Base-by-base conservation (phyloP, 2,888 invertebrate genomes). In the Cheilosia vulpina region DNA sequence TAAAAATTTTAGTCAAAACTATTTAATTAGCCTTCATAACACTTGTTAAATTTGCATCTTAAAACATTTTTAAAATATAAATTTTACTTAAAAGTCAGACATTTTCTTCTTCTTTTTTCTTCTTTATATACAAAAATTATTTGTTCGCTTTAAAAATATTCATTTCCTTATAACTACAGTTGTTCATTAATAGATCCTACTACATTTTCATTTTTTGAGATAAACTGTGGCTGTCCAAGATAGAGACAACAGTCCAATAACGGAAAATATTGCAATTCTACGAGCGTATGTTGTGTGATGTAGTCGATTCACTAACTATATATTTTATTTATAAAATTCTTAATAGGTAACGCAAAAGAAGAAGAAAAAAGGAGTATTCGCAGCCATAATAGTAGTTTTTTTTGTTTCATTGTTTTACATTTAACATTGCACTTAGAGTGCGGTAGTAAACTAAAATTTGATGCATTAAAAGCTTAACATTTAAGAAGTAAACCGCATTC, bases 401-500 rank as follows among this genome's bases (percentile, higher is more conserved):
- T 65, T 45, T 65, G n/a, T 87, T 85, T 75, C 66, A 69, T 71
- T 77, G 47, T 24, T 62, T 11, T 9, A 13, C 41, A 19, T 72
- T 43, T 53, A 68, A 73, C 62, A 69, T 55, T 75, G 68, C 73
- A 65, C 78, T 78, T 57, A 65, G 41, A 71, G 38, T 82, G 60
- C 87, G 66, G 41, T 79, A 68, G 69, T 81, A 82, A 73, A 81
- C 62, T 79, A 63, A 73, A 65, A 68, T 55, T 66, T 53, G 24
- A 77, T 82, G 77, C 77, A 77, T 77, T 77, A 57, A 50, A 69
- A 80, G 84, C 71, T 58, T 71, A 71, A 84, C 41, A 66, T 84
- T 84, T 81, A 78, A 72, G 77, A 75, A 75, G 65, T 79, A 69
- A 65, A 83, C 77, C 76, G 82, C 77, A 83, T 83, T 80, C 76